A percentile compares a stretch with the other conserved stretches of the same genome.
phyloP scores from a whole-genome alignment of 2,888 invertebrate species.

The Actias luna region DNA sequence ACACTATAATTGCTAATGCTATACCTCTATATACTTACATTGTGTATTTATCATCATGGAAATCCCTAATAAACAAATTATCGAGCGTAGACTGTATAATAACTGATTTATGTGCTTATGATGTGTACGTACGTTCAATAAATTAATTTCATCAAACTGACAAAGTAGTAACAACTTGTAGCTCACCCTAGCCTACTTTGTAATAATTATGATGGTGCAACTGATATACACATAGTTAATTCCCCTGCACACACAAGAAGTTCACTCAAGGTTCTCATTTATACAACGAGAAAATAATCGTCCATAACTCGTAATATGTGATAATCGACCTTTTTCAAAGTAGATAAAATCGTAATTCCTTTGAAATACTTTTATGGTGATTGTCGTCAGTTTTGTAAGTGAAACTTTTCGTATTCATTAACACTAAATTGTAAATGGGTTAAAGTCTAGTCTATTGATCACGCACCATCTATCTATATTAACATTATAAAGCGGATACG shows the following conservation, averaged over 20 bases:
- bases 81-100: no score
- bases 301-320: neutral
- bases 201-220: slow-evolving; percentile 15
- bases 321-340: neutral
- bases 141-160: neutral
- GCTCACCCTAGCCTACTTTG: slow-evolving; percentile 4
- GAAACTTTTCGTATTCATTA: neutral
- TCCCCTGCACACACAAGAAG: neutral
- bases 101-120: no score
- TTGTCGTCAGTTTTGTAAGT: neutral
- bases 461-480: no score
- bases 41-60: no score
- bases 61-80: no score
- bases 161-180: neutral
- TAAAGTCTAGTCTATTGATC: no score
- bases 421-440: neutral
- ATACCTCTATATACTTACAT: no score
- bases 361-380: neutral
- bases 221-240: neutral
- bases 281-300: neutral
- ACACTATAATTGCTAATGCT: no score
- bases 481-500: no score
- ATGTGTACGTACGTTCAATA: no score
- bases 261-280: neutral
- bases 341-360: neutral